Evolutionary conservation across 64 coral and sea anemone species (phyloP).

Genomic region (Stichodactyla mertensii): DNA sequence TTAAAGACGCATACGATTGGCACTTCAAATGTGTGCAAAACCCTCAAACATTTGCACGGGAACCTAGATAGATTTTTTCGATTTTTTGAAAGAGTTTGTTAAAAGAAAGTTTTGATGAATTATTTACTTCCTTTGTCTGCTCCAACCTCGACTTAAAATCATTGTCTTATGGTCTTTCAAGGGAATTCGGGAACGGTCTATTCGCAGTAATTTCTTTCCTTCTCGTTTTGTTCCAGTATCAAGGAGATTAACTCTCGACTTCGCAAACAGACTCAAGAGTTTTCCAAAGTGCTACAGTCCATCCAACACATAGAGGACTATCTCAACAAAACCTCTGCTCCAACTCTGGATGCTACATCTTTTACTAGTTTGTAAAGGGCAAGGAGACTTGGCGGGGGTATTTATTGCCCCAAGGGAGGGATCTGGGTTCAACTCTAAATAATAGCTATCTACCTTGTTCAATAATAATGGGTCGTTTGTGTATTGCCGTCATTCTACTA

Average conservation of each 20-base stretch:
- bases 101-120: too few relatives aligned
- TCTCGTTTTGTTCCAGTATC: not conserved
- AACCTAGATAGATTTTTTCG: too few relatives aligned
- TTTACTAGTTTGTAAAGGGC: not conserved
- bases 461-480: too few relatives aligned
- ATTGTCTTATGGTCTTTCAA: not conserved
- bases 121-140: too few relatives aligned
- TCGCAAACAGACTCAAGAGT: conserved; percentile 5
- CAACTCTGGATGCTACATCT: not conserved
- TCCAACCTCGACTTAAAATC: not conserved
- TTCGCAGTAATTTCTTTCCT: not conserved
- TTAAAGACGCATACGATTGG: too few relatives aligned
- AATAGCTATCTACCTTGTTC: too few relatives aligned
- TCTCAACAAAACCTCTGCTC: not conserved
- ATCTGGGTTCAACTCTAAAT: too few relatives aligned
- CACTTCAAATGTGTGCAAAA: too few relatives aligned
- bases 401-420: too few relatives aligned
- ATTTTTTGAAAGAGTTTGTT: too few relatives aligned
- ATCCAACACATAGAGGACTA: conserved; percentile 22
- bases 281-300: conserved; percentile 12
- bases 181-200: not conserved
- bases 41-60: too few relatives aligned
- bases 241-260: not conserved
- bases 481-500: too few relatives aligned
- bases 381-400: not conserved